Conservation (phyloP, 2,888 invertebrate genomes). For the Plebejus anna region DNA sequence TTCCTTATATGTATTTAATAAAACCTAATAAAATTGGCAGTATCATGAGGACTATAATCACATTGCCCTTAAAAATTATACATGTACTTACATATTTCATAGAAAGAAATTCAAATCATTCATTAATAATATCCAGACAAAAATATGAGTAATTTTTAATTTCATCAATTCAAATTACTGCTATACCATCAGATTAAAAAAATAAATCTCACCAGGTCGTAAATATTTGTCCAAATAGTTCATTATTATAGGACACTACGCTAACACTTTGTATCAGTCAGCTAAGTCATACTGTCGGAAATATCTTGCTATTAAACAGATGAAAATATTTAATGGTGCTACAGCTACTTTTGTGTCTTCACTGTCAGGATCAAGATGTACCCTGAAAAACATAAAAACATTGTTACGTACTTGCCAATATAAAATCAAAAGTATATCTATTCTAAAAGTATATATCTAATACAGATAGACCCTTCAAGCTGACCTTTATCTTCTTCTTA, state of each 20-base stretch:
- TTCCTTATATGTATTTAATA: not conserved
- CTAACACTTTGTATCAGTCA: slow-evolving; percentile 56
- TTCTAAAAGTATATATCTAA: too few relatives aligned
- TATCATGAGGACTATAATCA: not conserved
- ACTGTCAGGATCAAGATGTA: slow-evolving; percentile 56
- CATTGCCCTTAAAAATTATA: not conserved
- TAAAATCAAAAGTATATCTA: too few relatives aligned
- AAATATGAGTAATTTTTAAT: too few relatives aligned
- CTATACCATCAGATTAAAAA: not conserved
- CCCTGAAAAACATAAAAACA: slow-evolving; percentile 50
- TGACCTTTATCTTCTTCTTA: too few relatives aligned
- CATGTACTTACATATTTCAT: too few relatives aligned
- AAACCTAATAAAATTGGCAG: not conserved
- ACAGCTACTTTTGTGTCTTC: slow-evolving; percentile 60
- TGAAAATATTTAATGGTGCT: slow-evolving; percentile 84
- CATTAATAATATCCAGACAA: too few relatives aligned
- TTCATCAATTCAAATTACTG: too few relatives aligned
- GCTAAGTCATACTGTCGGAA: slow-evolving; percentile 88
- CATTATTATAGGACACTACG: not conserved
- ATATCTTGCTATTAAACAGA: slow-evolving; percentile 86
- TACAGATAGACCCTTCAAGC: too few relatives aligned
- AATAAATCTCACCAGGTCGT: not conserved
- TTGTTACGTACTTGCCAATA: too few relatives aligned
- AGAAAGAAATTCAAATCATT: too few relatives aligned
- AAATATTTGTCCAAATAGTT: not conserved